Percentiles rank a stretch among this genome's conserved stretches.
Evolutionary conservation across 2,113 vertebrate genomes (phyloP).

Genomic region (Columba janthina): DNA sequence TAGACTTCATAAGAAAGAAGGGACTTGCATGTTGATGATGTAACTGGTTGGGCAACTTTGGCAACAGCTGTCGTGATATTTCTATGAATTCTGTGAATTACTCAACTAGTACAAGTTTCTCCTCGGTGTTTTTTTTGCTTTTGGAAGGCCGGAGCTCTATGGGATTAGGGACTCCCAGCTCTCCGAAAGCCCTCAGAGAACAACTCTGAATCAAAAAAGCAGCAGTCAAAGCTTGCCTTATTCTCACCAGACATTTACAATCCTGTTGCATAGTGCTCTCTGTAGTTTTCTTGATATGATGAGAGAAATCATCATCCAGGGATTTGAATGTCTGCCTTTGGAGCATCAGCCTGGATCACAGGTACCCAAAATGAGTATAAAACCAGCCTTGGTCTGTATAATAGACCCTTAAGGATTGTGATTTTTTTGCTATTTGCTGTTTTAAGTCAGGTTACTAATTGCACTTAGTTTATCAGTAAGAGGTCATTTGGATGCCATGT

Average conservation of each 20-base stretch:
- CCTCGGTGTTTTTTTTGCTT: background rate
- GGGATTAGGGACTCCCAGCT: background rate
- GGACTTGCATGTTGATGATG: background rate
- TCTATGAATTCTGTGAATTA: background rate
- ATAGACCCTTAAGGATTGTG: background rate
- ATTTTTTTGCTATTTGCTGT: background rate
- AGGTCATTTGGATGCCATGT: background rate
- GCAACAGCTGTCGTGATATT: background rate
- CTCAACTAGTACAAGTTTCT: background rate
- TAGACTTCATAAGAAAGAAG: background rate
- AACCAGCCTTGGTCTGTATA: background rate
- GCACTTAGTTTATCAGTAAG: background rate
- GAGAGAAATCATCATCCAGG: background rate
- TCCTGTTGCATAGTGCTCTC: background rate
- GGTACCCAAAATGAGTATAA: background rate
- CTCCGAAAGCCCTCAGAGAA: background rate
- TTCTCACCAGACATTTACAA: background rate
- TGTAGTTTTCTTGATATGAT: background rate
- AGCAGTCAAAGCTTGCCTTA: background rate
- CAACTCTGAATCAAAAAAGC: background rate
- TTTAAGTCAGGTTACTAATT: background rate
- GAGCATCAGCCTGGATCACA: background rate
- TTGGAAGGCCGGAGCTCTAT: background rate
- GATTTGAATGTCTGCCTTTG: background rate
- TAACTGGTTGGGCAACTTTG: background rate